Percentiles rank a stretch among this genome's conserved stretches.
phyloP scores from a whole-genome alignment of 2,113 vertebrate genomes.

The Percina caprodes region DNA sequence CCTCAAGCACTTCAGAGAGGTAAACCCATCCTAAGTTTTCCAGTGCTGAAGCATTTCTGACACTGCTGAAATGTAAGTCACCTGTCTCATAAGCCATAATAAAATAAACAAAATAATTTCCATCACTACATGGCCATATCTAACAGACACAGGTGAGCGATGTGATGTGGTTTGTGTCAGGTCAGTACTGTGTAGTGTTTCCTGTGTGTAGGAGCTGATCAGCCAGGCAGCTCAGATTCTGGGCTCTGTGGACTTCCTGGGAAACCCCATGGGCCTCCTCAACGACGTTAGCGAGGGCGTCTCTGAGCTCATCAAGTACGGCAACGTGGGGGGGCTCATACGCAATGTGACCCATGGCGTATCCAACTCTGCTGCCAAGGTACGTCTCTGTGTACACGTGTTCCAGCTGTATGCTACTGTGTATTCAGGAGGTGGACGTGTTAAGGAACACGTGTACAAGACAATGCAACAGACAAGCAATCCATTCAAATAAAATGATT shows the following conservation, averaged over 20 bases:
- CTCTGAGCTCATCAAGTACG: slow-evolving; percentile 94
- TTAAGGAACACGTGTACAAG: too few relatives aligned
- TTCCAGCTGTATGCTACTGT: too few relatives aligned
- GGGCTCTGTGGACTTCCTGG: slow-evolving; percentile 97
- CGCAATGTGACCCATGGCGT: slow-evolving; percentile 97
- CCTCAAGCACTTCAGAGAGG: slow-evolving; percentile 97
- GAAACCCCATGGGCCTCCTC: slow-evolving; percentile 96
- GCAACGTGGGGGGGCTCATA: slow-evolving; percentile 95
- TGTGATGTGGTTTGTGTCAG: background rate
- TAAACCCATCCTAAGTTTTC: slow-evolving; percentile 60
- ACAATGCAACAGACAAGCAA: too few relatives aligned
- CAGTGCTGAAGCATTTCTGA: background rate
- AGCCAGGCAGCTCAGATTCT: slow-evolving; percentile 96
- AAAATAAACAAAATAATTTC: too few relatives aligned
- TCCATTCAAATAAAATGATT: too few relatives aligned
- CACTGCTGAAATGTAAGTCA: too few relatives aligned
- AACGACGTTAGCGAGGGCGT: slow-evolving; percentile 97
- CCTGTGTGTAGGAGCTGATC: slow-evolving; percentile 89
- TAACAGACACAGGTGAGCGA: background rate
- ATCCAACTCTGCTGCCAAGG: slow-evolving; percentile 98
- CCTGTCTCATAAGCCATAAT: too few relatives aligned
- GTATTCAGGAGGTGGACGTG: too few relatives aligned
- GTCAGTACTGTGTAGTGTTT: background rate
- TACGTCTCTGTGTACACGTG: slow-evolving; percentile 60
- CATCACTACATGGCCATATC: background rate